Evolutionary conservation across 2,888 invertebrate species (phyloP), one percentile per base, ranked within the genome.

Genomic region (Pharmacophagus antenor): DNA sequence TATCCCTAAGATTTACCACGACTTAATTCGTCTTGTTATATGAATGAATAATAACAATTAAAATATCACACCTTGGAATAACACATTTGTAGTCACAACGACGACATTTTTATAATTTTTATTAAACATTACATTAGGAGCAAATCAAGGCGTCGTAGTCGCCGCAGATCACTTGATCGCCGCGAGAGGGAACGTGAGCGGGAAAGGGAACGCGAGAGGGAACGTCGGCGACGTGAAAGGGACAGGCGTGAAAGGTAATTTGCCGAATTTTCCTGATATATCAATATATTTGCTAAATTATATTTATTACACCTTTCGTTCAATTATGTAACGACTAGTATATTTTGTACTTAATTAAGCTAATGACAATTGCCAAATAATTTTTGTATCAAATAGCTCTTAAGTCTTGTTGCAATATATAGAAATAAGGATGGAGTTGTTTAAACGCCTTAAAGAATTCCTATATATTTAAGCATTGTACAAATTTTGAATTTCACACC

Each of bases 71-170:
- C n/a, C n/a, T n/a, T n/a, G n/a, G n/a, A n/a, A n/a, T n/a, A n/a
- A n/a, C n/a, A n/a, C n/a, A n/a, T n/a, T n/a, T n/a, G n/a, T n/a
- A n/a, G n/a, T n/a, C n/a, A n/a, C n/a, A n/a, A n/a, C n/a, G n/a
- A n/a, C n/a, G n/a, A n/a, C n/a, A n/a, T n/a, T n/a, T n/a, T n/a
- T n/a, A n/a, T n/a, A n/a, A n/a, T n/a, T n/a, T n/a, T n/a, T n/a
- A n/a, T n/a, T n/a, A n/a, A n/a, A n/a, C n/a, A 37, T 15, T 37
- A 15, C n/a, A n/a, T 61, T 61, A 88, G 89, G 66, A 90, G 88
- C 66, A 87, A 87, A 68, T 89, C 89, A 5, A 83, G 87, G 6
- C 84, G 85, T 18, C 86, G 90, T 56, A 83, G 85, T 66, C 88
- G 85, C 23, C 88, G 91, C 49, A 74, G 88, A 23, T 91, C 91